Percentiles rank a stretch among this genome's conserved stretches.
Conservation (phyloP, 2,113 vertebrate genomes). For the Danionella cerebrum region DNA sequence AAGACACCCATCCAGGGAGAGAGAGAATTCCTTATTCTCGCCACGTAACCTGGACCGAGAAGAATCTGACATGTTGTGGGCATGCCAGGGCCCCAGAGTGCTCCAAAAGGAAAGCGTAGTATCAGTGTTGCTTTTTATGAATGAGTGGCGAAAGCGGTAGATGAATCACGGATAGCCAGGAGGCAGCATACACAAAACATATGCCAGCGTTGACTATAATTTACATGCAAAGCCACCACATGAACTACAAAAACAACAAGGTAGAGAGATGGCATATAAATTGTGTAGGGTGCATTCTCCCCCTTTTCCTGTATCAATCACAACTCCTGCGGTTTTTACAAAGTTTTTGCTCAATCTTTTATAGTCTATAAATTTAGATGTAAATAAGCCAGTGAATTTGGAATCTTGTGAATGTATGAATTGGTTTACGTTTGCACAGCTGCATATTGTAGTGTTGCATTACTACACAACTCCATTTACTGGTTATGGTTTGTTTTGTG, state of each 20-base stretch:
- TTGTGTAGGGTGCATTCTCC: not conserved
- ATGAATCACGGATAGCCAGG: conserved; percentile 61
- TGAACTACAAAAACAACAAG: not conserved
- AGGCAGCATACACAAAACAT: conserved; percentile 43
- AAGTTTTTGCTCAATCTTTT: not conserved
- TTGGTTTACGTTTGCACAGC: not conserved
- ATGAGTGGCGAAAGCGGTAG: conserved; percentile 55
- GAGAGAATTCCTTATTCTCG: conserved; percentile 48
- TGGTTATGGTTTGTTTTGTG: no score
- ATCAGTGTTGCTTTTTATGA: conserved; percentile 61
- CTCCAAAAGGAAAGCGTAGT: conserved; percentile 53
- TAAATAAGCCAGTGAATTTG: not conserved
- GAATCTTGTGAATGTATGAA: conserved; percentile 6
- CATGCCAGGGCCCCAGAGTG: conserved; percentile 13
- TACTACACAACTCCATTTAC: no score
- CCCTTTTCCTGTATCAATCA: not conserved
- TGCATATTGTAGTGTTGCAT: no score
- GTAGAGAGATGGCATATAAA: not conserved
- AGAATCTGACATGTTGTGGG: conserved; percentile 44
- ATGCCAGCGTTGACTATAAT: conserved; percentile 2
- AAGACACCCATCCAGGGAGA: conserved; percentile 28
- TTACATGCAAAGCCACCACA: conserved; percentile 7
- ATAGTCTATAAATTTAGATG: not conserved
- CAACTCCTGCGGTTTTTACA: not conserved
- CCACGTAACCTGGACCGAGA: conserved; percentile 37